phyloP scores from a whole-genome alignment of 1,140 invertebrate species.

The Apis florea region DNA sequence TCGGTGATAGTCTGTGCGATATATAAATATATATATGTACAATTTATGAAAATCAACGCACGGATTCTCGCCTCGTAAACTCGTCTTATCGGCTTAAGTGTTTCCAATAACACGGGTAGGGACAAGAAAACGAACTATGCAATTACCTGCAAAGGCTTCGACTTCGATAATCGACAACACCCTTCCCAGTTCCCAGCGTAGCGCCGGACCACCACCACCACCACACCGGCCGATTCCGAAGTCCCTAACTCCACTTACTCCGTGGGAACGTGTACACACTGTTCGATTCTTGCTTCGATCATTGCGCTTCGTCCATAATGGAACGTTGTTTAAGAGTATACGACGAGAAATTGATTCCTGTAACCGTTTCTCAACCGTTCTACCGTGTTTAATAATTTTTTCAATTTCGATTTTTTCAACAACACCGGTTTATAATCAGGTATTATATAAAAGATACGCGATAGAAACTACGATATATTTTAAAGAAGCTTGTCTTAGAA shows the following conservation, averaged over 20 bases:
- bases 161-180: conserved; percentile 67
- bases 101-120: conserved; percentile 56
- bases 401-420: neutral
- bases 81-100: conserved; percentile 45
- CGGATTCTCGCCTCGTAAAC: neutral
- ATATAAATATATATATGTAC: neutral
- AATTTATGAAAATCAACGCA: conserved; percentile 32
- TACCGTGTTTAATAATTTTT: neutral
- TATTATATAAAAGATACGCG: no score
- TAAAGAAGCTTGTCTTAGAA: no score
- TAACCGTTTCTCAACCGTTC: conserved; percentile 19
- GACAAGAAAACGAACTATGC: conserved; percentile 65
- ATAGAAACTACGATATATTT: no score
- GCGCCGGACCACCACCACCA: neutral
- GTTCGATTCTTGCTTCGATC: conserved; percentile 53
- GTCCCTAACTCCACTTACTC: conserved; percentile 58
- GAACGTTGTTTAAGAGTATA: conserved; percentile 40
- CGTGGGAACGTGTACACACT: conserved; percentile 62
- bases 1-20: no score
- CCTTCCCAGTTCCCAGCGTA: conserved; percentile 55
- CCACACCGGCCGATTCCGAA: conserved; percentile 43
- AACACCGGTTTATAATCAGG: no score
- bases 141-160: conserved; percentile 63
- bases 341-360: conserved; percentile 49
- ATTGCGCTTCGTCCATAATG: conserved; percentile 50